Evolutionary conservation across 2,113 vertebrate species (phyloP).

Genomic region (Xerus inauris): DNA sequence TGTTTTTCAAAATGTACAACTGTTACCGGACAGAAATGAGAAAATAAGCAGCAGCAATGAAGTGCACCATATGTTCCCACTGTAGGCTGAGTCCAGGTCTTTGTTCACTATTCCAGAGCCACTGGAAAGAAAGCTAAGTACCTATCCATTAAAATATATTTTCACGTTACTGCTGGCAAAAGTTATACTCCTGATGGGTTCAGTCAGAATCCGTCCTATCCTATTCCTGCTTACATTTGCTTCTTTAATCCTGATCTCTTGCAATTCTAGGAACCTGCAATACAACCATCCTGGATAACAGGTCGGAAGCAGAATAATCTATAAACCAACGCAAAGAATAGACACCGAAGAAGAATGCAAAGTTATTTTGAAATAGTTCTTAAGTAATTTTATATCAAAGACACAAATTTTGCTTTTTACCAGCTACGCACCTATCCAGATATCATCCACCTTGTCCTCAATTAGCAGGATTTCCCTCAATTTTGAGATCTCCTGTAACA

Average conservation of each 20-base stretch:
- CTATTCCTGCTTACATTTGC: neutral
- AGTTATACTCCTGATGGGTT: constrained; percentile 66
- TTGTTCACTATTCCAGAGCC: constrained; percentile 52
- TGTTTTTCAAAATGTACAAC: neutral
- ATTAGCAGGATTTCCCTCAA: neutral
- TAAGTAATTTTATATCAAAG: constrained; percentile 42
- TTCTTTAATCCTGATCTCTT: accelerated
- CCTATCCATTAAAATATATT: neutral
- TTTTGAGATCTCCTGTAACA: neutral
- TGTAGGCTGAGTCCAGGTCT: constrained; percentile 43
- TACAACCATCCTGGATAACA: constrained; percentile 39
- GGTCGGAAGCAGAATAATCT: constrained; percentile 48
- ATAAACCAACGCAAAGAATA: constrained; percentile 39
- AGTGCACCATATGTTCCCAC: constrained; percentile 27
- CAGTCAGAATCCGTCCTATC: neutral
- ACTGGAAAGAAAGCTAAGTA: neutral
- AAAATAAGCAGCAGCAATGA: constrained; percentile 45
- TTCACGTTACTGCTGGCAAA: constrained; percentile 45
- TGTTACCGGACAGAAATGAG: constrained; percentile 19
- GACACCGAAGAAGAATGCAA: constrained; percentile 15
- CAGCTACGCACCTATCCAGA: constrained; percentile 54
- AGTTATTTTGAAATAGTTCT: constrained; percentile 71
- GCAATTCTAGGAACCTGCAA: constrained; percentile 56
- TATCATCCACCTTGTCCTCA: neutral
- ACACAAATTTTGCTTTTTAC: neutral